These are phyloP conservation scores for Cephus sareptanus DNA, from an alignment of 2,888 invertebrate genomes.

Conservation along the genomic window DNA sequence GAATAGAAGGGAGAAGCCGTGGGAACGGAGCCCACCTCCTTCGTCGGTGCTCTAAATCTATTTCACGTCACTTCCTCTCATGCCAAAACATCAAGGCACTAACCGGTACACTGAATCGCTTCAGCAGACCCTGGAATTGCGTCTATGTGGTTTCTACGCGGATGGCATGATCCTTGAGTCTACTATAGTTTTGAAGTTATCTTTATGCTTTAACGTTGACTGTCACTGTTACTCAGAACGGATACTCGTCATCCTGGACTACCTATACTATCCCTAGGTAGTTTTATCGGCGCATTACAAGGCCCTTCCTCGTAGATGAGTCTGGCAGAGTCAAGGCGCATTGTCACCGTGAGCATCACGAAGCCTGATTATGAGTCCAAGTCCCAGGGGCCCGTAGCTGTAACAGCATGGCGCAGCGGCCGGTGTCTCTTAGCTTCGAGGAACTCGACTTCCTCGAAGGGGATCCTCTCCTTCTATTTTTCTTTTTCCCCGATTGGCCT, in stretches of 20 bases:
- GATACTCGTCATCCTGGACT: too few relatives aligned
- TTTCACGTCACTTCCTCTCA: not conserved
- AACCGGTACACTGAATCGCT: too few relatives aligned
- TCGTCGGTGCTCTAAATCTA: conserved; percentile 1
- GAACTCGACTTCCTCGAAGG: conserved; percentile 49
- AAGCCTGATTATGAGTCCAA: not conserved
- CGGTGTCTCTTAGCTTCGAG: conserved; percentile 34
- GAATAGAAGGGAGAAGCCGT: conserved; percentile 1
- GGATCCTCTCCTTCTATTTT: conserved; percentile 27
- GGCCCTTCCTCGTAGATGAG: too few relatives aligned
- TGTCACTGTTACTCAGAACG: too few relatives aligned
- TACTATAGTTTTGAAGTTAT: too few relatives aligned
- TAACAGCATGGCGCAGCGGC: too few relatives aligned
- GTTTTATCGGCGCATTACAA: too few relatives aligned
- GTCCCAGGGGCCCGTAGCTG: not conserved
- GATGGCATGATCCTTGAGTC: too few relatives aligned
- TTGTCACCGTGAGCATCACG: conserved; percentile 2
- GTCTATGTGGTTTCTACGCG: too few relatives aligned
- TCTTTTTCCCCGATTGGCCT: conserved; percentile 18
- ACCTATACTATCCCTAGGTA: too few relatives aligned
- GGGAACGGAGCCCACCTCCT: not conserved
- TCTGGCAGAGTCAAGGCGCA: not conserved
- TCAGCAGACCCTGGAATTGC: too few relatives aligned
- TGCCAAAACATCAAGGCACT: not conserved
- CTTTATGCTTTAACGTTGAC: too few relatives aligned